Conservation (phyloP, 2,113 vertebrate genomes). For the Lucifuga dentata region DNA sequence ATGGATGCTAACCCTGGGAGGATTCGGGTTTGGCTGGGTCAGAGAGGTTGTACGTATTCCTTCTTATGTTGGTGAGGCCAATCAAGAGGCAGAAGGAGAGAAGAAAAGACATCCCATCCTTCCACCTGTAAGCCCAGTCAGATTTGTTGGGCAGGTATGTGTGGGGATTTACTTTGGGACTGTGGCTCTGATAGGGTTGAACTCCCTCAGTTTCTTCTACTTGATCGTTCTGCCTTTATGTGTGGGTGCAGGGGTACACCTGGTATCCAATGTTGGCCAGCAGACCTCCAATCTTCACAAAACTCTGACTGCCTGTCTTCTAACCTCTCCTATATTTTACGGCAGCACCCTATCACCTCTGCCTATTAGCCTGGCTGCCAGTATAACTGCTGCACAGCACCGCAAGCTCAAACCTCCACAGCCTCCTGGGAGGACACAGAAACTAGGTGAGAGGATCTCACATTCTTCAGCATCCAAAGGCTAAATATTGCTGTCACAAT, state of each 20-base stretch:
- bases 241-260: conserved; percentile 87
- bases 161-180: conserved; percentile 90
- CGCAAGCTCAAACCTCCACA: conserved; percentile 75
- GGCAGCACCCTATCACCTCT: conserved; percentile 86
- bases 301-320: conserved; percentile 81
- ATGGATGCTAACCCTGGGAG: conserved; percentile 91
- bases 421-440: conserved; percentile 22
- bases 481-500: background rate
- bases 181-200: conserved; percentile 86
- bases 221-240: conserved; percentile 87
- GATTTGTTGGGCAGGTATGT: conserved; percentile 85
- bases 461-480: too few species aligned
- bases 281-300: conserved; percentile 86
- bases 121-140: conserved; percentile 78
- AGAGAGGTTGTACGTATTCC: conserved; percentile 89
- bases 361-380: conserved; percentile 88
- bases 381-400: conserved; percentile 82
- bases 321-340: conserved; percentile 88
- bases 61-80: conserved; percentile 86
- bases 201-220: conserved; percentile 85
- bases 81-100: conserved; percentile 60
- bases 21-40: conserved; percentile 89
- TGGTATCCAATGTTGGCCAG: conserved; percentile 87
- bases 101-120: conserved; percentile 12
- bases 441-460: conserved; percentile 68